These are phyloP conservation scores for Xanthorhoe designata DNA, from an alignment of 2,888 invertebrate species.

Conservation along the genomic window DNA sequence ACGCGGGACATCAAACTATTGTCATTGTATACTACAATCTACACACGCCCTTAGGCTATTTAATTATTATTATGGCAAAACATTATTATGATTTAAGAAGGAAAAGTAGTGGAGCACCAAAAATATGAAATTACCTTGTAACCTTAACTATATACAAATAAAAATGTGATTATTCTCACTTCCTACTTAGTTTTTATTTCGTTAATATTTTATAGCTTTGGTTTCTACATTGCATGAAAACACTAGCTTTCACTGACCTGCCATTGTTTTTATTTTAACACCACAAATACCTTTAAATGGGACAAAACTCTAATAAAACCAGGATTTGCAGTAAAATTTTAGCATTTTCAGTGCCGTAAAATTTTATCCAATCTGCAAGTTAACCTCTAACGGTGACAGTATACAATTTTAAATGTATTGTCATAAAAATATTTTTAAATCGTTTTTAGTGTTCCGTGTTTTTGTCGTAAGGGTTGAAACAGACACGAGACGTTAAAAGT, in stretches of 20 bases:
- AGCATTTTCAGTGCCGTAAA: slow-evolving; percentile 40
- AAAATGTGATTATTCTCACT: too few relatives aligned
- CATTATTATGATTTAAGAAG: too few relatives aligned
- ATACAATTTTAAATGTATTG: slow-evolving; percentile 39
- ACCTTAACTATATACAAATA: too few relatives aligned
- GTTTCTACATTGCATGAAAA: background rate
- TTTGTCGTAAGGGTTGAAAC: slow-evolving; percentile 1
- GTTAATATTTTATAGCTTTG: background rate
- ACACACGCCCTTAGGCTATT: slow-evolving; percentile 33
- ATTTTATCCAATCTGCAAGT: slow-evolving; percentile 42
- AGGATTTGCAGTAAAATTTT: slow-evolving; percentile 40
- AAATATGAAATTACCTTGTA: too few relatives aligned
- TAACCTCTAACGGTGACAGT: slow-evolving; percentile 38
- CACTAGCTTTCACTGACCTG: slow-evolving; percentile 16
- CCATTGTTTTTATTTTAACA: slow-evolving; percentile 20
- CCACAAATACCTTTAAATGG: slow-evolving; percentile 20
- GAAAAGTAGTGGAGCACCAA: too few relatives aligned
- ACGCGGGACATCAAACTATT: slow-evolving; percentile 37
- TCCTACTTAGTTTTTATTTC: background rate
- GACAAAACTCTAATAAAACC: slow-evolving; percentile 25
- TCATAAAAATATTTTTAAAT: slow-evolving; percentile 41
- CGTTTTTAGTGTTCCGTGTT: slow-evolving; percentile 16
- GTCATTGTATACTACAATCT: slow-evolving; percentile 49
- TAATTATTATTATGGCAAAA: background rate
- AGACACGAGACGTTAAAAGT: background rate